Percentiles rank a stretch among this genome's conserved stretches.
Evolutionary conservation across 2,797 vertebrate genomes (phyloP).

Genomic region (Neopelma chrysocephalum): DNA sequence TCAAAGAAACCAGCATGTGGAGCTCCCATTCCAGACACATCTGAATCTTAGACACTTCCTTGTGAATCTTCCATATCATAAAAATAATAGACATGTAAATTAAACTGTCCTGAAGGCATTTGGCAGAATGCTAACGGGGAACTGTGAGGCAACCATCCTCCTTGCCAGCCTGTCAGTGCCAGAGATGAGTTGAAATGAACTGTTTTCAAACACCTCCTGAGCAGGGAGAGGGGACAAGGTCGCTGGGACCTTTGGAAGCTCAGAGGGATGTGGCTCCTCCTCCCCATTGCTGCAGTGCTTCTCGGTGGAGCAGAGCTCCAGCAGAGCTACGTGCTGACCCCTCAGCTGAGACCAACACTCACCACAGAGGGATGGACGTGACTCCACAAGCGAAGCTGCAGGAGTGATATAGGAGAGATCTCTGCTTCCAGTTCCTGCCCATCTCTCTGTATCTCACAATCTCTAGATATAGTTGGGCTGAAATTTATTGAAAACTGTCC

Average conservation of each 20-base stretch:
- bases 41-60: background rate
- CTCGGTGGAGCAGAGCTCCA: background rate
- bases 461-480: background rate
- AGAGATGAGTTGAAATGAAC: background rate
- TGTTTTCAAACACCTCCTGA: background rate
- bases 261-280: fast-evolving
- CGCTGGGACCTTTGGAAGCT: background rate
- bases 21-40: background rate
- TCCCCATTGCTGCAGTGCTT: background rate
- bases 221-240: background rate
- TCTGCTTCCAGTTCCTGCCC: background rate
- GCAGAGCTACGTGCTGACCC: fast-evolving
- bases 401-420: background rate
- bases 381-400: background rate
- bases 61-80: background rate
- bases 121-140: background rate
- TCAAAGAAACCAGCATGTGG: background rate
- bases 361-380: fast-evolving
- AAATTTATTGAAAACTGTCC: background rate
- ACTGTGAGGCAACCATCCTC: background rate
- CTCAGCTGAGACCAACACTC: background rate
- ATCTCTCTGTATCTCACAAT: background rate
- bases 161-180: background rate
- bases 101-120: background rate
- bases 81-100: background rate